Conservation (phyloP, 2,888 invertebrate species). For the Drosophila quasianomalipes region DNA sequence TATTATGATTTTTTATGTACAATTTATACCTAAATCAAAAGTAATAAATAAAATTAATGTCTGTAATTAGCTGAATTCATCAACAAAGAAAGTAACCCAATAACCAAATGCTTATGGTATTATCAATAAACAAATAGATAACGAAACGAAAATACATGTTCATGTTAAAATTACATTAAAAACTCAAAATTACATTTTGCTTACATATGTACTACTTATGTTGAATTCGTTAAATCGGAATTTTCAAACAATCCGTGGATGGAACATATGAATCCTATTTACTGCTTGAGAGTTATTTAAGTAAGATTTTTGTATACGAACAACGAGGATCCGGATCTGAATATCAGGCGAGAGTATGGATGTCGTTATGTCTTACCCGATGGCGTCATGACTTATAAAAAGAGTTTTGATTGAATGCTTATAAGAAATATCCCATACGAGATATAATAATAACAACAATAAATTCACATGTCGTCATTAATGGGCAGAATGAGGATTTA, state of each 20-base stretch:
- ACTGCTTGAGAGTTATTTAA: not conserved
- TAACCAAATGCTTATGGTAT: constrained; percentile 66
- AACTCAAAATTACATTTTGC: constrained; percentile 58
- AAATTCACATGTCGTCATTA: constrained; percentile 23
- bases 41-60: constrained; percentile 63
- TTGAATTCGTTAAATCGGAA: constrained; percentile 34
- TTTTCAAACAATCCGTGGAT: constrained; percentile 1
- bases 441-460: not conserved
- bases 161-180: constrained; percentile 68
- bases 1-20: constrained; percentile 66
- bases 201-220: constrained; percentile 59
- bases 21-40: constrained; percentile 68
- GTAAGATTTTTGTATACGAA: not conserved
- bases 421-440: not conserved
- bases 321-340: not conserved
- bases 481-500: constrained; percentile 7
- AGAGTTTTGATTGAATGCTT: not conserved
- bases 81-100: constrained; percentile 57
- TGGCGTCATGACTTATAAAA: not conserved
- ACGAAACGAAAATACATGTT: constrained; percentile 66
- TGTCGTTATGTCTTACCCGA: not conserved
- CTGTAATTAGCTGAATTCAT: constrained; percentile 73
- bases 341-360: not conserved
- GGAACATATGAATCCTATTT: not conserved
- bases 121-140: constrained; percentile 72